phyloP scores from a whole-genome alignment of 92 coral and sea anemone genomes.

The Phymanthus crucifer region DNA sequence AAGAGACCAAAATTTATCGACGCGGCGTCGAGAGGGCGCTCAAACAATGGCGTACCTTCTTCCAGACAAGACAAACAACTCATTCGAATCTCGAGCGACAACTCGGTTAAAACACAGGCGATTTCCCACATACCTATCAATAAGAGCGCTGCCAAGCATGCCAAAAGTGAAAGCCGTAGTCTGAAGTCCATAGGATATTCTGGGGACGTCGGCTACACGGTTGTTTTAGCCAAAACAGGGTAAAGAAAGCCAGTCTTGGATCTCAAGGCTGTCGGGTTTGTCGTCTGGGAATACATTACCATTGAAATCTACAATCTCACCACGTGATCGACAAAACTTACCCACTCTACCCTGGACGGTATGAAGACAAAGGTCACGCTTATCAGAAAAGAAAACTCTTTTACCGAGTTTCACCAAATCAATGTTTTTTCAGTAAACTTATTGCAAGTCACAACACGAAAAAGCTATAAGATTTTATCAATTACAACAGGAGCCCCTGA shows the following conservation, averaged over 20 bases:
- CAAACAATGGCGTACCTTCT: constrained; percentile 15
- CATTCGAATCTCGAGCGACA: constrained; percentile 5
- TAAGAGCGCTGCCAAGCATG: constrained; percentile 21
- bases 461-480: too few relatives aligned
- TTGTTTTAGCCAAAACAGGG: constrained; percentile 30
- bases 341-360: neutral
- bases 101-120: neutral
- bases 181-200: constrained; percentile 38
- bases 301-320: neutral
- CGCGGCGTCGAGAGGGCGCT: constrained; percentile 8
- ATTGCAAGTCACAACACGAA: too few relatives aligned
- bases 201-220: constrained; percentile 24
- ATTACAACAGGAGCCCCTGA: too few relatives aligned
- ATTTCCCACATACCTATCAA: constrained; percentile 28
- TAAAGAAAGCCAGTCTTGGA: constrained; percentile 13
- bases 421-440: too few relatives aligned
- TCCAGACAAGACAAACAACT: constrained; percentile 33
- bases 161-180: constrained; percentile 30
- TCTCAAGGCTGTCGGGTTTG: constrained; percentile 14
- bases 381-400: neutral
- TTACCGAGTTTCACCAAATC: too few relatives aligned
- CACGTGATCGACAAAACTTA: constrained; percentile 8
- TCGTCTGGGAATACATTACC: constrained; percentile 29
- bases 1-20: neutral
- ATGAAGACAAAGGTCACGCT: neutral